Conservation (phyloP, 1,140 invertebrate genomes). For the Euborellia annulipes region DNA sequence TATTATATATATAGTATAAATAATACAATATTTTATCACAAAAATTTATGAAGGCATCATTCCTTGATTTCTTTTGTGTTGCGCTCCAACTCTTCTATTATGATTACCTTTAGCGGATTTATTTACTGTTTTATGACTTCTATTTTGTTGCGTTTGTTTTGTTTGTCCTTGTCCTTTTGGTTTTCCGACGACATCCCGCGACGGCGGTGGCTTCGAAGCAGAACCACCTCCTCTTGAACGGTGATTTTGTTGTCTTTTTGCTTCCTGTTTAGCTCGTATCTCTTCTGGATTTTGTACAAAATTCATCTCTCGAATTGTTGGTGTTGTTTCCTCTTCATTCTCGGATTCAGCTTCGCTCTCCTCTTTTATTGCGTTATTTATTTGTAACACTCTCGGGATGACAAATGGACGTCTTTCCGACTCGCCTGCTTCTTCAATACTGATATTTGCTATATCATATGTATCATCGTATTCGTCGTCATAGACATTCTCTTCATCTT, state of each 20-base stretch:
- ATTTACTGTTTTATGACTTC: constrained; percentile 54
- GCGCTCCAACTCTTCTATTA: constrained; percentile 53
- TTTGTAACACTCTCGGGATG: constrained; percentile 5
- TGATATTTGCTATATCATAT: constrained; percentile 37
- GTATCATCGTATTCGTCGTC: constrained; percentile 86
- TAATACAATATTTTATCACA: background rate
- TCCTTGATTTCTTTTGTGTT: constrained; percentile 56
- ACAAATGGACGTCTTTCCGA: constrained; percentile 23
- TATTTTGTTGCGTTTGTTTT: constrained; percentile 48
- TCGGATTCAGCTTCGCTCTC: constrained; percentile 17
- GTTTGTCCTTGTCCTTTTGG: constrained; percentile 33
- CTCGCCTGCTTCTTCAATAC: constrained; percentile 36
- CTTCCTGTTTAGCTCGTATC: constrained; percentile 43
- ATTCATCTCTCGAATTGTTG: constrained; percentile 27
- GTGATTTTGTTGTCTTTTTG: constrained; percentile 31
- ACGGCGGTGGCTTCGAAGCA: constrained; percentile 3
- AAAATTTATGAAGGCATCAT: constrained; percentile 47
- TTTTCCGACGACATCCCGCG: constrained; percentile 27
- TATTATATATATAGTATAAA: background rate
- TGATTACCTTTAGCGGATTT: constrained; percentile 61
- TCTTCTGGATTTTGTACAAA: constrained; percentile 63
- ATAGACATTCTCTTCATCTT: constrained; percentile 39
- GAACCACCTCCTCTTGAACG: constrained; percentile 17
- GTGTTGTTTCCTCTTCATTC: constrained; percentile 11
- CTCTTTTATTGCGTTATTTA: constrained; percentile 8